These are phyloP conservation scores for Phasia obesa DNA, from an alignment of 2,888 invertebrate species.

Conservation along the genomic window DNA sequence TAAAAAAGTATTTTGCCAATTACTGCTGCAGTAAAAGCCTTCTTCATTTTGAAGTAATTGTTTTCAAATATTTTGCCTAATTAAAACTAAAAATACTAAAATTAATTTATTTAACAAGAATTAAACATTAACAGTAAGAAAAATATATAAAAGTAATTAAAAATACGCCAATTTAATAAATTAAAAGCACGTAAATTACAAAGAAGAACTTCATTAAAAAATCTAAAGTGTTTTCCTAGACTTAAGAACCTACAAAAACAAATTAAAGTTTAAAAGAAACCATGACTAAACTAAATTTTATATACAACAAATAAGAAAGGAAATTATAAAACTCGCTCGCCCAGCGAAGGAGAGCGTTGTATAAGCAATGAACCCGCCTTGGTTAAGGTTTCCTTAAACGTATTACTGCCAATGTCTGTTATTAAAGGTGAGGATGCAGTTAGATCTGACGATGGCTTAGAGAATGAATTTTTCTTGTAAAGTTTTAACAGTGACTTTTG, in stretches of 20 bases:
- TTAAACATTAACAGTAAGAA: neutral
- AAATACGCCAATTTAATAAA: slow-evolving; percentile 84
- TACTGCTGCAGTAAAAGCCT: neutral
- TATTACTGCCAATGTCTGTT: slow-evolving; percentile 30
- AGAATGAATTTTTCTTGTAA: slow-evolving; percentile 42
- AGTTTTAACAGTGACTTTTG: slow-evolving; percentile 60
- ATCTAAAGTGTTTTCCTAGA: slow-evolving; percentile 54
- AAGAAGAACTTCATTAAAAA: slow-evolving; percentile 72
- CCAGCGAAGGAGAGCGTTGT: slow-evolving; percentile 81
- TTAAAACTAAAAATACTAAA: slow-evolving; percentile 50
- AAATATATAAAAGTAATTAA: slow-evolving; percentile 29
- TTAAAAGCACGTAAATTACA: slow-evolving; percentile 74
- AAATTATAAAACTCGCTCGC: slow-evolving; percentile 81
- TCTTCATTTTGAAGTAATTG: slow-evolving; percentile 11
- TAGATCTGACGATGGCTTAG: neutral
- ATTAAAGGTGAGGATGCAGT: neutral
- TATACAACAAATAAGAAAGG: slow-evolving; percentile 7
- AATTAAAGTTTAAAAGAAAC: neutral
- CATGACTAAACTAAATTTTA: slow-evolving; percentile 37
- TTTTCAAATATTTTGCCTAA: slow-evolving; percentile 48
- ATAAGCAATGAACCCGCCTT: slow-evolving; percentile 81
- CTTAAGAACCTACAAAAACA: slow-evolving; percentile 25
- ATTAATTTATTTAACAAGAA: slow-evolving; percentile 36
- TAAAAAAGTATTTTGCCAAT: slow-evolving; percentile 10
- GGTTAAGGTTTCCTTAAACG: slow-evolving; percentile 72